Evolutionary conservation across 1,140 invertebrate species (phyloP).

Genomic region (Cheumatopsyche charites): DNA sequence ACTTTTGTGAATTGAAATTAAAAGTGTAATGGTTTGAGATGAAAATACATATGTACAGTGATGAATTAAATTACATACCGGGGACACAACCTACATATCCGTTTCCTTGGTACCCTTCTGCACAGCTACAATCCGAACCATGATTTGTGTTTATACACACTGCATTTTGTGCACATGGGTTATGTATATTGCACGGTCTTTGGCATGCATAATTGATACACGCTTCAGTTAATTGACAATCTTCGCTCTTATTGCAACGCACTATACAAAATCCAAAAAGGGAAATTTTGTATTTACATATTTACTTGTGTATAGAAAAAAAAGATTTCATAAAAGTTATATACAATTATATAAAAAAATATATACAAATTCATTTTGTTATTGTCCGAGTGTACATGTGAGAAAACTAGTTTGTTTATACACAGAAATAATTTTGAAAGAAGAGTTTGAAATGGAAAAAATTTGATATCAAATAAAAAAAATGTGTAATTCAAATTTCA

Average conservation of each 20-base stretch:
- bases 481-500: too few species aligned
- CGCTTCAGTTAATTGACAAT: slow-evolving; percentile 79
- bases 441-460: too few species aligned
- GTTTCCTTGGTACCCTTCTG: slow-evolving; percentile 84
- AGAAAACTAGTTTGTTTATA: too few species aligned
- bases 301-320: slow-evolving; percentile 31
- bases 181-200: slow-evolving; percentile 80
- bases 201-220: slow-evolving; percentile 82
- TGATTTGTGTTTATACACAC: slow-evolving; percentile 89
- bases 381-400: not conserved
- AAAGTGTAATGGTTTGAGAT: not conserved
- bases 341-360: slow-evolving; percentile 40
- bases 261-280: slow-evolving; percentile 63
- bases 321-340: slow-evolving; percentile 20
- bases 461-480: too few species aligned
- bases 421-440: too few species aligned
- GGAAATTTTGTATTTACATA: slow-evolving; percentile 51
- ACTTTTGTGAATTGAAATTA: slow-evolving; percentile 55
- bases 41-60: not conserved
- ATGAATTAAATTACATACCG: slow-evolving; percentile 64
- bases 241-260: slow-evolving; percentile 80
- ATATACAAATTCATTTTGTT: slow-evolving; percentile 44
- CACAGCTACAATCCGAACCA: slow-evolving; percentile 82
- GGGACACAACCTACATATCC: slow-evolving; percentile 78
- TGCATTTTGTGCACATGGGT: slow-evolving; percentile 83